Base-by-base conservation (phyloP, 2,113 vertebrate species). In the Anser cygnoides region DNA sequence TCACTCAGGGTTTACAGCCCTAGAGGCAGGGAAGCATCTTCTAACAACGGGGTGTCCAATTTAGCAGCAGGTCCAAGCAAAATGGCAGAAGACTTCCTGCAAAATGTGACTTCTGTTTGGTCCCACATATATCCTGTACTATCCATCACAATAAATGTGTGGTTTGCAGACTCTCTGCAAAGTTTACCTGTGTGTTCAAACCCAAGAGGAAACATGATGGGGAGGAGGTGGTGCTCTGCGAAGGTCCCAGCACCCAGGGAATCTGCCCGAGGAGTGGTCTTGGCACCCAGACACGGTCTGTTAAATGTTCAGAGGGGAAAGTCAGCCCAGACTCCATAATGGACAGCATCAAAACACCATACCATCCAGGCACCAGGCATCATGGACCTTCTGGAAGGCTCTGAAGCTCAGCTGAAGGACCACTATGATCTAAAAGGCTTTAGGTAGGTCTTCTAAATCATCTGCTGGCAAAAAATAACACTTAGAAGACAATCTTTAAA, bases 271-370 rank as follows among this genome's bases (percentile, higher is more conserved):
- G 65, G 21, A 66, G 35, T 13, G 23, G 15, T 62, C 68, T 72
- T 55, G 39, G 22, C 25, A 28, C 65, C 19, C 79, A 73, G 43
- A 35, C 19, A 61, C 11, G 41, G 46, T 50, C 50, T 50, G 46
- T 49, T 49, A 49, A 49, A 49, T 22, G 46, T 49, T 49, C 46
- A 20, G 46, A 49, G 20, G 20, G 46, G 46, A 44, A 73, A 71
- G 18, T 41, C n/a, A 31, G 23, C 25, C 37, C 18, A 21, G 5
- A 26, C 19, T n/a, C 23, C 0, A 0, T 46, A 68, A 81, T 0
- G 1, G 12, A 21, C 61, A 39, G 4, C 3, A 22, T 57, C 35
- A 82, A 82, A 80, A 20, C 35, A 43, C 16, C 0, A 1, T 13
- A 31, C 0, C 55, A 49, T 0, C 58, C 61, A 43, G 50, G 44